Conservation (phyloP, 2,888 invertebrate species). For the Ophion slaviceki region DNA sequence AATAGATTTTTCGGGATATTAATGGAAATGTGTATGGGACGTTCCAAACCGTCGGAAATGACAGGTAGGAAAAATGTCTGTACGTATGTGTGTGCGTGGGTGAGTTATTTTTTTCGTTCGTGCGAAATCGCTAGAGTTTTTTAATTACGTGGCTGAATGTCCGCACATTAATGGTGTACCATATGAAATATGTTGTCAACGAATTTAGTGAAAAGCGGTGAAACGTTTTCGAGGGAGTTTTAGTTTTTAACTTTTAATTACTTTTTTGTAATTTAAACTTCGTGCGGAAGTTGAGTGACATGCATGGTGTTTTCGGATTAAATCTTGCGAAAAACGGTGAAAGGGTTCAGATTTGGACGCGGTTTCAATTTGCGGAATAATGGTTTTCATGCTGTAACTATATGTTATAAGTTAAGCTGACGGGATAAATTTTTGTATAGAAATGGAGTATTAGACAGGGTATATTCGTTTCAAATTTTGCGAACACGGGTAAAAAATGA, state of each 20-base stretch:
- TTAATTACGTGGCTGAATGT: not conserved
- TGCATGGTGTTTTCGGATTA: too few relatives aligned
- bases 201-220: not conserved
- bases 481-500: too few relatives aligned
- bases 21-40: not conserved
- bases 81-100: too few relatives aligned
- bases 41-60: not conserved
- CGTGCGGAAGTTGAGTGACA: not conserved
- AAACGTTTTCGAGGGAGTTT: not conserved
- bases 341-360: too few relatives aligned
- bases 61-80: not conserved
- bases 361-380: too few relatives aligned
- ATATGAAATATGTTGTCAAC: not conserved
- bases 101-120: too few relatives aligned
- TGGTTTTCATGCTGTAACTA: too few relatives aligned
- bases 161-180: not conserved
- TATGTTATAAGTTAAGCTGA: too few relatives aligned
- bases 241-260: not conserved
- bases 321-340: too few relatives aligned
- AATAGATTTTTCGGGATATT: not conserved
- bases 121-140: not conserved
- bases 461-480: too few relatives aligned
- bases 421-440: too few relatives aligned
- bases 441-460: too few relatives aligned
- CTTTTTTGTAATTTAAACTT: not conserved